Evolutionary conservation across 2,113 vertebrate species (phyloP), one percentile per base, ranked within the genome.

Genomic region (Osmerus eperlanus): DNA sequence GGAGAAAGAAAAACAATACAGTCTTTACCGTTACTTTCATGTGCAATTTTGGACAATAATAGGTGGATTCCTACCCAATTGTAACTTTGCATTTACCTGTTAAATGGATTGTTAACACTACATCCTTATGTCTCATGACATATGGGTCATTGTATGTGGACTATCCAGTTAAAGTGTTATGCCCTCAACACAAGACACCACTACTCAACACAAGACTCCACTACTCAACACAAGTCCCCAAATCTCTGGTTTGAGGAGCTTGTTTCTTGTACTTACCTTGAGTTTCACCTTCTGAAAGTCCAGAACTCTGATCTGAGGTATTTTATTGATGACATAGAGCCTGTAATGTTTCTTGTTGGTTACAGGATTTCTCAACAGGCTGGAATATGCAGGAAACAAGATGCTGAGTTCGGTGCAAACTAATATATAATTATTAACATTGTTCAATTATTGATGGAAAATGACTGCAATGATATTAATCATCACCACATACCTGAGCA

Each of bases 281-380:
- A 97, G 89, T 67, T 96, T 98, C 14, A 99, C 96, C 88, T 98
- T 99, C 87, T 99, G 97, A 85, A 99, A 99, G 84, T 99, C 97
- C 77, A 99, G 93, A 4, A 99, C 97, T 69, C 96, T 91, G 82
- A 99, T 90, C 89, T 99, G 97, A 32, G 97, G 97, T 25, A 96
- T 91, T 89, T 98, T 99, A 89, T 90, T 94, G 89, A 99, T 95
- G 56, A 99, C 92, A 72, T 99, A 99, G 1, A 99, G 91, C 78
- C 97, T 93, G 89, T 99, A 99, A 91, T 99, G 96, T 81, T 98
- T 98, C 93, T 99, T 99, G 88, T 96, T 99, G 66, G 96, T 98
- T 54, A 99, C 97, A 36, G 97, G 97, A 70, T 99, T 99, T 83
- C 96, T 93, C 76, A 99, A 91, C 81, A 99, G 86, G 47, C 97